Conservation (phyloP, 2,797 vertebrate species). For the Pseudochirops corinnae region DNA sequence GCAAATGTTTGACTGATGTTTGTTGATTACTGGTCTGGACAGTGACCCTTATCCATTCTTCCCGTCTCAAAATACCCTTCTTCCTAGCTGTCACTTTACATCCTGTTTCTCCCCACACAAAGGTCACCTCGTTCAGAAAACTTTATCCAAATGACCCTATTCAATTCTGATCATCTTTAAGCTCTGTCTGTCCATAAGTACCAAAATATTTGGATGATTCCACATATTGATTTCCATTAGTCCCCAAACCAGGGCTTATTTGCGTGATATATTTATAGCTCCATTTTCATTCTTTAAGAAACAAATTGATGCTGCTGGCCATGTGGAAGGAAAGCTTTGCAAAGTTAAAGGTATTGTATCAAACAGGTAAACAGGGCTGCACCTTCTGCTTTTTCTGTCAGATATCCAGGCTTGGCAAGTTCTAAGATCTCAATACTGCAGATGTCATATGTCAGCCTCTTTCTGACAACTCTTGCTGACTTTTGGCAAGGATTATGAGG, state of each 20-base stretch:
- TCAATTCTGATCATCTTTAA: background rate
- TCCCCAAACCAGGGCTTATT: background rate
- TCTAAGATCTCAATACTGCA: fast-evolving
- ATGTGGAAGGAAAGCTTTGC: background rate
- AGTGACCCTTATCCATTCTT: background rate
- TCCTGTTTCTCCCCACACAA: background rate
- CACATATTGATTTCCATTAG: too few species aligned
- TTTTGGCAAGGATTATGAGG: background rate
- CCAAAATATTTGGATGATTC: background rate
- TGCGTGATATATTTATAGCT: background rate
- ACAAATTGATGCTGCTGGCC: background rate
- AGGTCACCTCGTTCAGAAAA: conserved; percentile 1
- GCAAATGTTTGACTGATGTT: too few species aligned
- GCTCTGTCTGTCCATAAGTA: background rate
- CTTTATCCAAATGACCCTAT: background rate
- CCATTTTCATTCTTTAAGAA: conserved; percentile 1
- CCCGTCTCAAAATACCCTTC: background rate
- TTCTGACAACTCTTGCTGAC: background rate
- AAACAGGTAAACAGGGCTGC: background rate
- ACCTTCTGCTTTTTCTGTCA: background rate
- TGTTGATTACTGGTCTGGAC: background rate
- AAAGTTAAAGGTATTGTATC: background rate
- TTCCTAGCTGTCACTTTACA: background rate
- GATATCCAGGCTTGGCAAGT: background rate
- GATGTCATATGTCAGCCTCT: background rate